Evolutionary conservation across 2,797 vertebrate genomes (phyloP), one percentile per base, ranked within the genome.

Genomic region (Rachycentron canadum): DNA sequence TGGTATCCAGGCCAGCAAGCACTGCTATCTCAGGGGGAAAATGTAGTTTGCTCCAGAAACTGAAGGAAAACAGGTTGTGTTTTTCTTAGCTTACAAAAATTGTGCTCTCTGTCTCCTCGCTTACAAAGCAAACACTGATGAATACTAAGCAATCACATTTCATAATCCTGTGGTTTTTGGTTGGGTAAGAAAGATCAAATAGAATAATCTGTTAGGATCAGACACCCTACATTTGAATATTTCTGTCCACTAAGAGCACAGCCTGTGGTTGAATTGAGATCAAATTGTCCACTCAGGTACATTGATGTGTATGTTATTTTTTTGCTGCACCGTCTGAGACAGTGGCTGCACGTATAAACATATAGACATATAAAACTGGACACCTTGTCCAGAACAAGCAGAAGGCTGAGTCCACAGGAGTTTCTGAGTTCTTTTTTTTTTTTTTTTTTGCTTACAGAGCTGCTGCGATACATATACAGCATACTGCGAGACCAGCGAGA

Each of bases 211-310:
- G 67, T 81, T 61, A 30, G 45, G 81, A 40, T 70, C 62, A 70
- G 45, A 78, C 55, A 56, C 69, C 34, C 40, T 12, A 49, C 28
- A 73, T 73, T 61, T 50, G 52, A 85, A 68, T 69, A 77, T 81
- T 76, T 69, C 69, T 83, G 73, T 79, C 40, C 30, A 58, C 32
- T 13, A 47, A 56, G 30, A 76, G 45, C 14, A 62, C n/a, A 73
- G 45, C 30, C 38, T 41, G 13, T 60, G 53, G 75, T 19, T 65
- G 68, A 88, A 71, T 7, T 69, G 23, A 65, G 75, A 62, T 88
- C 72, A 86, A 69, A 79, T 73, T 84, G 84, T 88, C 87, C 70
- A 85, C 65, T 79, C 65, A 41, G 56, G 69, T 84, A 71, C 64
- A 76, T 79, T 64, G 72, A 23, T 4, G 16, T 80, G n/a, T n/a